Base-by-base conservation (phyloP, 64 coral and sea anemone species). In the Montipora sp. region DNA sequence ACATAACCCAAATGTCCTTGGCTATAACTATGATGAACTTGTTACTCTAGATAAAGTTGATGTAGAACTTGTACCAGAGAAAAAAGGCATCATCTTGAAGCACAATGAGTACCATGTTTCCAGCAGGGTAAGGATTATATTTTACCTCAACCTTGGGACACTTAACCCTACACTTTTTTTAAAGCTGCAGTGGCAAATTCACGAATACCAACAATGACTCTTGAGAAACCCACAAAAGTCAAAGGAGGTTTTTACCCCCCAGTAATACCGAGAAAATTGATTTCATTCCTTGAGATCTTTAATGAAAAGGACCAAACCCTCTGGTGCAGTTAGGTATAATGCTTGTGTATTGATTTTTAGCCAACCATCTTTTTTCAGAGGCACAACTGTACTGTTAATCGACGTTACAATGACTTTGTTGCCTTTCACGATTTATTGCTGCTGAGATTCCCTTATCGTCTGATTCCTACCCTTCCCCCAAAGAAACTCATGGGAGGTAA, bases 51-150 rank as follows among this genome's bases (percentile, higher is more conserved):
- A 99, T 66, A 92, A 89, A 8, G 87, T 99, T 84, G 88, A 96
- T 61, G 92, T 96, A 18, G 94, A 99, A 21, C 89, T 99, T 70
- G 89, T 99, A 13, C 94, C 98, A 59, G 94, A 99, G 84, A 99
- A 99, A 85, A 99, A 99, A 92, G 98, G 98, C 79, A 99, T 99
- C 23, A 47, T 99, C 46, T 81, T 99, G n/a, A 99, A 99, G 48
- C 98, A 99, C 81, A 99, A 96, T 94, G 98, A 99, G 78, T 99
- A 99, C 68, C 95, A 93, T 50, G 81, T 99, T 48, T 93, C 95
- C 47, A 99, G 98, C 73, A 81, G 81, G 92, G 98, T 99, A 88
- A 46, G 84, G 70, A 63, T 55, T 55, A 55, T 55, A 55, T 55
- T 5, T 55, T 55, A 36, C 36, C 36, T 36, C 36, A 36, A 36